Evolutionary conservation across 2,113 vertebrate genomes (phyloP), one percentile per base, ranked within the genome.

Genomic region (Setophaga kirtlandii): DNA sequence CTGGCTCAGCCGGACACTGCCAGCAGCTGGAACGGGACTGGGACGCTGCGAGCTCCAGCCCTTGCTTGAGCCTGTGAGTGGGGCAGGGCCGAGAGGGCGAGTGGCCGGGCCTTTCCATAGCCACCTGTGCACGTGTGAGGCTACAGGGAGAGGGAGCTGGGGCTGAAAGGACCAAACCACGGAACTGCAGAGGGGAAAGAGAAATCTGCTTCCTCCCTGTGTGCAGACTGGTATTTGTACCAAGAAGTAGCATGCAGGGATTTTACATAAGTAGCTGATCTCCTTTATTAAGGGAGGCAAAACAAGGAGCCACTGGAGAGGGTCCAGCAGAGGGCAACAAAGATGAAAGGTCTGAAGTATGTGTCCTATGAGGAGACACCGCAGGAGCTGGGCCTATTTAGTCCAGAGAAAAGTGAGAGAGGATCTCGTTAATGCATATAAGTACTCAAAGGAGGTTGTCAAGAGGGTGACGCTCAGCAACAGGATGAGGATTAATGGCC

Each of bases 1-100:
- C 56, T 3, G 13, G 23, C 64, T 41, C 12, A 1, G 50, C 31
- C 10, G 46, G 5, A 12, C 41, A 0, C 33, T 22, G 16, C 1
- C 44, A 2, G 59, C 23, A 2, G 25, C 50, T 6, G 46, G 5
- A 21, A 5, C 9, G 41, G 6, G 10, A 3, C 39, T 15, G 3
- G 58, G 2, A 1, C 5, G 4, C 28, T 0, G 15, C 27, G 2
- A 19, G 31, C 27, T 25, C 6, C 62, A 2, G 70, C 39, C 22
- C 21, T 31, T 23, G 9, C 13, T 23, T 15, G 8, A 9, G 56
- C 30, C 33, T 39, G 30, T 4, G 76, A 7, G 44, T 3, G 5
- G 37, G 30, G 17, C 52, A 6, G 58, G 42, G 44, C 70, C 6
- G 8, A 35, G 49, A 8, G 47, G 4, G 31, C 25, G 39, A 25